Conservation (phyloP, 2,797 vertebrate genomes). For the Phyllotis vaccarum region DNA sequence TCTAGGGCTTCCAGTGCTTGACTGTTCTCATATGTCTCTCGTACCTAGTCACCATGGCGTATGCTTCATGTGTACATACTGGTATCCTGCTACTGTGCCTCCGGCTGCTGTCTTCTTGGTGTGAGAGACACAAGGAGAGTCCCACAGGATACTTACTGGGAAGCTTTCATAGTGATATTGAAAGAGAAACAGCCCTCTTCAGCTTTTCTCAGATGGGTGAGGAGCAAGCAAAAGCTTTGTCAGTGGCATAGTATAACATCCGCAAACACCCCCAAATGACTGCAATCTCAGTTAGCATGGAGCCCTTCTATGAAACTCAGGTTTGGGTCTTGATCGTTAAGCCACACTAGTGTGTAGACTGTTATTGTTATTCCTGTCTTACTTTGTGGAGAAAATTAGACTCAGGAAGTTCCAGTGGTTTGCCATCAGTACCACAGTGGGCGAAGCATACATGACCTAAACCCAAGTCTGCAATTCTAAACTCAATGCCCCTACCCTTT, state of each 20-base stretch:
- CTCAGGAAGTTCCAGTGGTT: background rate
- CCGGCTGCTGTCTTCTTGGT: background rate
- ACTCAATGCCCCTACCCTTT: background rate
- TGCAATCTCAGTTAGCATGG: background rate
- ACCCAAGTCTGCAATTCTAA: background rate
- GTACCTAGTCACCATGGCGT: background rate
- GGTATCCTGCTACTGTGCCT: accelerated
- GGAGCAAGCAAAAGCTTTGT: background rate
- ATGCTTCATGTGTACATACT: background rate
- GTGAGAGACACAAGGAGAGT: background rate
- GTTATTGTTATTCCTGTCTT: accelerated
- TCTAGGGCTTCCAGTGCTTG: background rate
- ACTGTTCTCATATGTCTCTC: background rate
- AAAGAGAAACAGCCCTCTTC: background rate
- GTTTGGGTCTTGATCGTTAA: background rate
- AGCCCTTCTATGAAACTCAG: background rate
- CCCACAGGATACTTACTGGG: background rate
- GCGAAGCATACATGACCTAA: background rate
- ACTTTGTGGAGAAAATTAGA: background rate
- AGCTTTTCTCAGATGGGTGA: background rate
- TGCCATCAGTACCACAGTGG: background rate
- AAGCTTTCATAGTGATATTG: background rate
- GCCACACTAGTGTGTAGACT: background rate
- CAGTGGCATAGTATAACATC: background rate
- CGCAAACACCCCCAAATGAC: background rate